A percentile compares a stretch with the other conserved stretches of the same genome.
Evolutionary conservation across 2,797 vertebrate species (phyloP).

Genomic region (Dermochelys coriacea): DNA sequence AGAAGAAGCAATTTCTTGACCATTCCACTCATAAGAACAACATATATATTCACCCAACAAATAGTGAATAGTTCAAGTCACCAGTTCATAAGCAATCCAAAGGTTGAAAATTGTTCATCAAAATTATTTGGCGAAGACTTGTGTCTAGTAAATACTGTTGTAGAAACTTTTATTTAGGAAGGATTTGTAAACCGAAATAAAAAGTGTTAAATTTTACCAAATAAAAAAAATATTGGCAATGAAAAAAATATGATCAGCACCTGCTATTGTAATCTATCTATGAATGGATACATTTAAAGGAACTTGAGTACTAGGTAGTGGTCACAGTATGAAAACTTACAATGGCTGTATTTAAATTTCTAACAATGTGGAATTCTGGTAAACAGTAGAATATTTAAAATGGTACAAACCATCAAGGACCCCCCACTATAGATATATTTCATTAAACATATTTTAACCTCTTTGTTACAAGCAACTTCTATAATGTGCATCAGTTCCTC

Average conservation of each 20-base stretch:
- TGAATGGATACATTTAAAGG: not conserved
- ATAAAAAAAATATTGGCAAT: not conserved
- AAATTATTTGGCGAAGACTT: not conserved
- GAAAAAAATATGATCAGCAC: not conserved
- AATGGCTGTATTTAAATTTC: not conserved
- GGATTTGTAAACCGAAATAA: not conserved
- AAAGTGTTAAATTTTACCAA: not conserved
- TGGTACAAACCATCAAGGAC: not conserved
- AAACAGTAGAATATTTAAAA: constrained; percentile 5
- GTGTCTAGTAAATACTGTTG: not conserved
- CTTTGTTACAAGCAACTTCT: constrained; percentile 15
- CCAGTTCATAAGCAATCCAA: not conserved
- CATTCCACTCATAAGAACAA: not conserved
- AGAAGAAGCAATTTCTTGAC: not conserved
- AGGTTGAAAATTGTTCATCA: not conserved
- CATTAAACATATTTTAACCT: not conserved
- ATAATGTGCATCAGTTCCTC: constrained; percentile 38
- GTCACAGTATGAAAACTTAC: not conserved
- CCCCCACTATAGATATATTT: not conserved
- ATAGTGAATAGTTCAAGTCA: not conserved
- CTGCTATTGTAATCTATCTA: not conserved
- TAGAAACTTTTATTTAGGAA: not conserved
- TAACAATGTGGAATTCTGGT: constrained; percentile 1
- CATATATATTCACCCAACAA: too few species aligned
- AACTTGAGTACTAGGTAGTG: not conserved